These are phyloP conservation scores for Drosophila niveifrons DNA, from an alignment of 2,888 invertebrate species.

Conservation along the genomic window DNA sequence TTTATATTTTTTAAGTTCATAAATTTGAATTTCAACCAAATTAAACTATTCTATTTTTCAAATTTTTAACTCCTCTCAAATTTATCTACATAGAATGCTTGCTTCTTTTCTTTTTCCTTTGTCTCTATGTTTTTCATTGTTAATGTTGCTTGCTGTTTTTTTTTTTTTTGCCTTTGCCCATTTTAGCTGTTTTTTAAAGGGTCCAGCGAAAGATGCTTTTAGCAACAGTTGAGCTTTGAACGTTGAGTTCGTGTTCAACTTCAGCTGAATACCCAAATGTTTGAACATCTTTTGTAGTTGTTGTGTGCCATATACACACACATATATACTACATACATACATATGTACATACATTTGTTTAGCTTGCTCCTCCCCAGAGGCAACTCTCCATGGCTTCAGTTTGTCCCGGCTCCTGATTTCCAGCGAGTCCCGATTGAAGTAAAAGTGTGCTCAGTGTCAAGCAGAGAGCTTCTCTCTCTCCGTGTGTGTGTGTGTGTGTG, in stretches of 20 bases:
- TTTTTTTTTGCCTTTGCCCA: not conserved
- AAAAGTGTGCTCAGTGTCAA: constrained; percentile 41
- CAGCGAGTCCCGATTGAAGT: constrained; percentile 35
- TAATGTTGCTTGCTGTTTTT: not conserved
- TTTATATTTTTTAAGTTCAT: too few species aligned
- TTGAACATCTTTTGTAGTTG: constrained; percentile 56
- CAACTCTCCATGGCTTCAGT: constrained; percentile 9
- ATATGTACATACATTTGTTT: too few species aligned
- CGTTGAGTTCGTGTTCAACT: constrained; percentile 15
- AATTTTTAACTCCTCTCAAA: too few species aligned
- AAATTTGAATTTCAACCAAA: too few species aligned
- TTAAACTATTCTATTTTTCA: too few species aligned
- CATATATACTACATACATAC: not conserved
- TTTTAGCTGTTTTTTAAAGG: not conserved
- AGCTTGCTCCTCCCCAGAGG: constrained; percentile 3
- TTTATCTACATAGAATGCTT: not conserved
- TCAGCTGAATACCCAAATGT: constrained; percentile 58
- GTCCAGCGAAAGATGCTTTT: constrained; percentile 22
- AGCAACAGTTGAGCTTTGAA: not conserved
- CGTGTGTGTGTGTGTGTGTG: too few species aligned
- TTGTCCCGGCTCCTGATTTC: not conserved
- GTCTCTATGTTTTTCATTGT: too few species aligned
- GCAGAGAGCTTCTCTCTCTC: constrained; percentile 39
- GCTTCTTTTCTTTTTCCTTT: not conserved
- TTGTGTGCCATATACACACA: constrained; percentile 7